phyloP scores from a whole-genome alignment of 2,888 invertebrate species.

The Caenorhabditis sp. region DNA sequence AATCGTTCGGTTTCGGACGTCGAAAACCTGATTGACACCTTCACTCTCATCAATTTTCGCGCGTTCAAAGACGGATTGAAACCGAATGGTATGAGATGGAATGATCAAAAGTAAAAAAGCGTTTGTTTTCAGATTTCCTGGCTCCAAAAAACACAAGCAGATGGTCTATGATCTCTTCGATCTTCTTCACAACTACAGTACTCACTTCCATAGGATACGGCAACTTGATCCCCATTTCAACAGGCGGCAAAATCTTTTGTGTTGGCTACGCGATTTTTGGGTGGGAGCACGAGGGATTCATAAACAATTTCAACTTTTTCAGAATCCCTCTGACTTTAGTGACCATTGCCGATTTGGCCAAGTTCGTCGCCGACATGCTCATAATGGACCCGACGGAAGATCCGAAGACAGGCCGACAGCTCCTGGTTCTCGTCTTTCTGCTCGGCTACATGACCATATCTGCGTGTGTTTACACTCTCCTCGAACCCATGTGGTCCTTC shows the following conservation, averaged over 20 bases:
- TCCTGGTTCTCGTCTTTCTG: conserved; percentile 64
- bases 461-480: conserved; percentile 68
- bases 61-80: conserved; percentile 72
- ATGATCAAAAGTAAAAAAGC: neutral
- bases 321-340: conserved; percentile 78
- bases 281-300: conserved; percentile 38
- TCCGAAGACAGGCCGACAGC: conserved; percentile 37
- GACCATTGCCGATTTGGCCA: conserved; percentile 78
- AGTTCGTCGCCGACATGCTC: conserved; percentile 74
- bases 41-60: conserved; percentile 70
- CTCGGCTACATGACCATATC: conserved; percentile 74
- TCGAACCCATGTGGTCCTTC: conserved; percentile 74
- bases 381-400: conserved; percentile 58
- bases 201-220: conserved; percentile 75
- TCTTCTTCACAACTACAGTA: conserved; percentile 72
- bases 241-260: conserved; percentile 75
- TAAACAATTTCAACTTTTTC: conserved; percentile 13
- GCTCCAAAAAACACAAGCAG: conserved; percentile 53
- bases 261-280: conserved; percentile 77
- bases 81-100: conserved; percentile 44
- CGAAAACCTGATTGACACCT: conserved; percentile 67
- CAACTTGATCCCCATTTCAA: conserved; percentile 75
- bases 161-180: conserved; percentile 76
- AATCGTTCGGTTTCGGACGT: conserved; percentile 41
- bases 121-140: conserved; percentile 30